phyloP scores from a whole-genome alignment of 2,888 invertebrate species.

The Rhorus exstirpatorius region DNA sequence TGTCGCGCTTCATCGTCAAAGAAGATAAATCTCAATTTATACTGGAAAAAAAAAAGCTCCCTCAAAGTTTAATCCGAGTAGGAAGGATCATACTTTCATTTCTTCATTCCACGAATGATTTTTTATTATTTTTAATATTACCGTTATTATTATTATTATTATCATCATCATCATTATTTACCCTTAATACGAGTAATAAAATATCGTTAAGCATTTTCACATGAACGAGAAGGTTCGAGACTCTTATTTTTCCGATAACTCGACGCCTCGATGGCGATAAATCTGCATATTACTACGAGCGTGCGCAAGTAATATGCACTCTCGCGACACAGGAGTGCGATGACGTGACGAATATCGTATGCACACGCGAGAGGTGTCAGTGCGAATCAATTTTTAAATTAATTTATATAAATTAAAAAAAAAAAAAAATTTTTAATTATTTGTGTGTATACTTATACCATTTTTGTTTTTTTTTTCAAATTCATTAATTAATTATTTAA shows the following conservation, averaged over 20 bases:
- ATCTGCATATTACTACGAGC: constrained; percentile 50
- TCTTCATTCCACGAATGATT: background rate
- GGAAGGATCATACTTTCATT: background rate
- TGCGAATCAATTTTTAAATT: background rate
- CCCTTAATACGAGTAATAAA: constrained; percentile 28
- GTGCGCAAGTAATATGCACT: constrained; percentile 37
- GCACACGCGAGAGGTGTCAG: no score
- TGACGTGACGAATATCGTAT: constrained; percentile 46
- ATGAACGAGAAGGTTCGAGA: background rate
- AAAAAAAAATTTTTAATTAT: background rate
- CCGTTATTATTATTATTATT: no score
- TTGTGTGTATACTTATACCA: no score
- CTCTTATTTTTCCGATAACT: constrained; percentile 11
- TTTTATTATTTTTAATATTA: background rate
- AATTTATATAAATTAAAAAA: constrained; percentile 8
- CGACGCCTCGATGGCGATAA: constrained; percentile 34
- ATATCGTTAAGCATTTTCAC: constrained; percentile 34
- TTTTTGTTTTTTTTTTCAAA: no score
- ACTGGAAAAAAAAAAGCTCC: constrained; percentile 1
- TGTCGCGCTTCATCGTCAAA: background rate
- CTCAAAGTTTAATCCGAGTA: background rate
- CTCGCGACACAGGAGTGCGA: constrained; percentile 41
- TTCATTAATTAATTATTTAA: no score
- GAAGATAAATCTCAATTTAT: constrained; percentile 30
- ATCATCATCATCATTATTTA: no score